Evolutionary conservation across 2,888 invertebrate genomes (phyloP), one percentile per base, ranked within the genome.

Genomic region (Caenorhabditis angaria): DNA sequence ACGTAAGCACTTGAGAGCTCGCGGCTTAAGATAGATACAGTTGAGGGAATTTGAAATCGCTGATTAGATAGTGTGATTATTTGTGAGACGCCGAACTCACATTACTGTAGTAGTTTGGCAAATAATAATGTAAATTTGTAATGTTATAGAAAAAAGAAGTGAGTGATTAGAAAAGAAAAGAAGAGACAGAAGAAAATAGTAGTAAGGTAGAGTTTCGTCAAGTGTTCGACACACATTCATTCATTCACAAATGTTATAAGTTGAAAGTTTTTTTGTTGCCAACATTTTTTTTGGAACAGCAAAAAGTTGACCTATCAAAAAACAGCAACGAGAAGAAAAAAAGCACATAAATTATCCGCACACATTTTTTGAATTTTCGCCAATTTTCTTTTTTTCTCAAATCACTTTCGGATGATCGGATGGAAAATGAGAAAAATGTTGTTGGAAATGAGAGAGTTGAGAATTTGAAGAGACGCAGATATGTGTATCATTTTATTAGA

Each of bases 31-130:
- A 41, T 41, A 41, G 41, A 41, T 41, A 41, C 41, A 41, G 14
- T 10, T 41, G 41, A 41, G 18, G 10, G 41, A 41, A n/a, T n/a
- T n/a, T n/a, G n/a, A n/a, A n/a, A n/a, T n/a, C n/a, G n/a, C n/a
- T n/a, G 41, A 5, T 18, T 3, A 41, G 14, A 41, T 6, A 41
- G 5, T 41, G 18, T 41, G 10, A 6, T 6, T 18, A 41, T 32
- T 8, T 3, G 18, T 10, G 41, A 41, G 41, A 41, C 10, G 2
- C 41, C 10, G 41, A 6, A 41, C 2, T 12, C 41, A 41, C 41
- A 41, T 41, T 41, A 41, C 41, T 41, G 41, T 41, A 41, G 41
- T 41, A 41, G 41, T 41, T 41, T 41, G 41, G 41, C 41, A 41
- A 41, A 41, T 41, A 41, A 12, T 6, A 41, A 41, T 41, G 41